A percentile compares a stretch with the other conserved stretches of the same genome.
These are phyloP conservation scores for Copidosoma floridanum DNA, from an alignment of 1,140 invertebrate species.

Conservation along the genomic window DNA sequence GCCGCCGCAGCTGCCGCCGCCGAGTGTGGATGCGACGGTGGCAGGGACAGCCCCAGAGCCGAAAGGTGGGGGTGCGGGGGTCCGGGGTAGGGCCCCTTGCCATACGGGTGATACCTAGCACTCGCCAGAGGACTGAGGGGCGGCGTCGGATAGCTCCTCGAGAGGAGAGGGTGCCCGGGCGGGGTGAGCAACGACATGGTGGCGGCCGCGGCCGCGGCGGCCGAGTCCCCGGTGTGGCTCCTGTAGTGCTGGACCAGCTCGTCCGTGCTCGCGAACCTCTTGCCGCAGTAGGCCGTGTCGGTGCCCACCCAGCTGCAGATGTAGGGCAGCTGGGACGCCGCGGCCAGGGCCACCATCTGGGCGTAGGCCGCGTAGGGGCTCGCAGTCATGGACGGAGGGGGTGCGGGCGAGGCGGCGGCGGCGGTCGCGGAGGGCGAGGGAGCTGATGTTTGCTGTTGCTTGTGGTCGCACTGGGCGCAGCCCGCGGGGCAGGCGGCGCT, in stretches of 20 bases:
- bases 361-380: slow-evolving; percentile 67
- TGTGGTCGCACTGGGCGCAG: slow-evolving; percentile 86
- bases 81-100: slow-evolving; percentile 65
- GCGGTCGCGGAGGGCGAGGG: slow-evolving; percentile 37
- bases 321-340: slow-evolving; percentile 73
- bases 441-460: too few species aligned
- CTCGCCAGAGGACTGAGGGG: slow-evolving; percentile 79
- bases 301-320: slow-evolving; percentile 91
- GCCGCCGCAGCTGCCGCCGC: too few species aligned
- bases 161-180: slow-evolving; percentile 67
- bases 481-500: slow-evolving; percentile 77
- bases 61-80: slow-evolving; percentile 59
- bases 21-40: slow-evolving; percentile 61
- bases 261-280: slow-evolving; percentile 83
- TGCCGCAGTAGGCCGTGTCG: slow-evolving; percentile 86
- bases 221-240: slow-evolving; percentile 70
- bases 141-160: slow-evolving; percentile 81
- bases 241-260: slow-evolving; percentile 87
- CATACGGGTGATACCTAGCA: slow-evolving; percentile 83
- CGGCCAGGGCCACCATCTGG: slow-evolving; percentile 70
- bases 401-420: slow-evolving; percentile 47
- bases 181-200: slow-evolving; percentile 58
- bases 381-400: slow-evolving; percentile 55
- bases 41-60: slow-evolving; percentile 62
- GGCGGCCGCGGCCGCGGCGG: slow-evolving; percentile 51